Evolutionary conservation across 2,113 vertebrate species (phyloP).

Genomic region (Ceratotherium simum): DNA sequence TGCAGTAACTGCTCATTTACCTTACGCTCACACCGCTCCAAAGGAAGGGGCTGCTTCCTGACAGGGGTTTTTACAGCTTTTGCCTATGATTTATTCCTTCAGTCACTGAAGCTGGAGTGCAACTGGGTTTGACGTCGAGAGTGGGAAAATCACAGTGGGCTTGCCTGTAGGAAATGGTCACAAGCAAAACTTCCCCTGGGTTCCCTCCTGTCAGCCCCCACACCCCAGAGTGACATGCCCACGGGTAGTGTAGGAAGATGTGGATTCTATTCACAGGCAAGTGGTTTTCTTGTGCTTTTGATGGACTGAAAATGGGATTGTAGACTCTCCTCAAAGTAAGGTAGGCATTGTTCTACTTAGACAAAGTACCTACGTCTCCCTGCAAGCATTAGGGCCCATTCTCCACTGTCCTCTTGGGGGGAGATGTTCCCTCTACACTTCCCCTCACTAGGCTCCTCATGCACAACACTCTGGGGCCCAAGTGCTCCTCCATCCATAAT

Average conservation of each 20-base stretch:
- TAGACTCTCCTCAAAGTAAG: background rate
- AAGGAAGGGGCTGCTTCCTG: background rate
- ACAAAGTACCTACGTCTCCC: background rate
- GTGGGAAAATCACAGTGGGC: background rate
- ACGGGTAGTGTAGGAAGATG: background rate
- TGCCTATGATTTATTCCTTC: background rate
- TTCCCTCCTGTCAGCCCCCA: background rate
- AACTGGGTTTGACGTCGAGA: background rate
- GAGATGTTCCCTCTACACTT: too few species aligned
- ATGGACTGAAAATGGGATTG: background rate
- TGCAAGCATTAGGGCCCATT: background rate
- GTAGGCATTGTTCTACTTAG: background rate
- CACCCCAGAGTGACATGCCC: background rate
- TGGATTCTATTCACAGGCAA: background rate
- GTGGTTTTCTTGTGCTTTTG: background rate
- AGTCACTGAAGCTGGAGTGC: background rate
- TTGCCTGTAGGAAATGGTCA: background rate
- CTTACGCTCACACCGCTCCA: background rate
- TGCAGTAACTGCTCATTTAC: conserved; percentile 35
- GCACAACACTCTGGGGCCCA: background rate
- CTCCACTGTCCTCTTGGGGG: background rate
- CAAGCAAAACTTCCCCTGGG: background rate
- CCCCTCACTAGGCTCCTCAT: background rate
- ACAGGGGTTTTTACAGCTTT: conserved; percentile 22
- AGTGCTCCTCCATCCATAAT: background rate